A percentile compares a stretch with the other conserved stretches of the same genome.
These are phyloP conservation scores for Podargus strigoides DNA, from an alignment of 2,797 vertebrate species.

Conservation along the genomic window DNA sequence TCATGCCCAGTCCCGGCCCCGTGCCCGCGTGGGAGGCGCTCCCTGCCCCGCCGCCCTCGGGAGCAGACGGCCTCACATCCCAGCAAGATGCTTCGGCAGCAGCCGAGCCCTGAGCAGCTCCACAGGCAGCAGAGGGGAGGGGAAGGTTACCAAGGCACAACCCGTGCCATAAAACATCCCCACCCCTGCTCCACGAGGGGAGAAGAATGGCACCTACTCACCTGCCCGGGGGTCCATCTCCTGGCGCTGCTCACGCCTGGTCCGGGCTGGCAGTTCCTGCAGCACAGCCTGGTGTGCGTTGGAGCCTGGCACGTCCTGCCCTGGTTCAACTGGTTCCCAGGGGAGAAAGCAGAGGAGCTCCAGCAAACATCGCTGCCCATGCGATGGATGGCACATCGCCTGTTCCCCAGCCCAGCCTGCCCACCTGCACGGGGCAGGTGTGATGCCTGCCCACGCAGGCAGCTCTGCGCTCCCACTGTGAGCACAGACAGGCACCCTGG, in stretches of 20 bases:
- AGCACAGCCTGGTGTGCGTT: not conserved
- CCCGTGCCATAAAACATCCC: fast-evolving
- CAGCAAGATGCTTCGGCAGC: fast-evolving
- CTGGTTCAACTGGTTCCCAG: not conserved
- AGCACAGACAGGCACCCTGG: no score
- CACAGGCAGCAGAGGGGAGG: no score
- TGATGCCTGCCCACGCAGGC: fast-evolving
- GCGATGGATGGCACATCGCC: fast-evolving
- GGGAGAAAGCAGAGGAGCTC: conserved; percentile 16
- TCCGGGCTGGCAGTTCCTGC: not conserved
- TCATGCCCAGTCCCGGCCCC: not conserved
- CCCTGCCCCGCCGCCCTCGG: not conserved
- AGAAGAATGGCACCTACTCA: not conserved
- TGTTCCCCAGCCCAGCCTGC: not conserved
- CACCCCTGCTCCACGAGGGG: fast-evolving
- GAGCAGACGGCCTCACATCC: fast-evolving
- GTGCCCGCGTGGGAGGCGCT: not conserved
- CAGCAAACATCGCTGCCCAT: not conserved
- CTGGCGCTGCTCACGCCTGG: not conserved
- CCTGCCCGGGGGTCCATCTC: not conserved
- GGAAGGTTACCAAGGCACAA: not conserved
- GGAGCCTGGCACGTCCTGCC: not conserved
- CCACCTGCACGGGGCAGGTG: not conserved
- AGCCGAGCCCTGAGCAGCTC: not conserved
- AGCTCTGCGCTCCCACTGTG: no score